phyloP scores from a whole-genome alignment of 2,113 vertebrate genomes.

The Tragulus kanchil region DNA sequence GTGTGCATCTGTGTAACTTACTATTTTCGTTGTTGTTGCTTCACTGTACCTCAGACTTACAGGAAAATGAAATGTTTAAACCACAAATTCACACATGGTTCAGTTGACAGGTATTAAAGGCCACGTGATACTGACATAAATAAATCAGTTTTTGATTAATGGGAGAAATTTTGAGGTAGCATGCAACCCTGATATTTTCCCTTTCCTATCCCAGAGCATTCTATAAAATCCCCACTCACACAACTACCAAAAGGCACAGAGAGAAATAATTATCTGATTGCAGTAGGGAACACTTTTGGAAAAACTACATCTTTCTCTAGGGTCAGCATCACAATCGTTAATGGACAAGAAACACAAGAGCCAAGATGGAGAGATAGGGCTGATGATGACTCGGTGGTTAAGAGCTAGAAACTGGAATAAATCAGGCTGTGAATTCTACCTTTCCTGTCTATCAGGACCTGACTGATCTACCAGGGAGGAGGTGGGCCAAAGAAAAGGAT shows the following conservation, averaged over 20 bases:
- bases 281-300: not conserved
- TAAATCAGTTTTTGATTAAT: slow-evolving; percentile 43
- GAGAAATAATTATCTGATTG: slow-evolving; percentile 16
- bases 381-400: not conserved
- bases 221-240: slow-evolving; percentile 38
- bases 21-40: not conserved
- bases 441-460: not conserved
- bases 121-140: slow-evolving; percentile 20
- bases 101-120: slow-evolving; percentile 33
- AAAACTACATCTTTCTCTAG: not conserved
- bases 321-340: not conserved
- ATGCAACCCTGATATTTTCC: not conserved
- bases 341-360: not conserved
- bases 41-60: not conserved
- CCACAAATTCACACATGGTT: not conserved
- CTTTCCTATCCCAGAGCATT: not conserved
- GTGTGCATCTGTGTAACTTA: not conserved
- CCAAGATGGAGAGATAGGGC: not conserved
- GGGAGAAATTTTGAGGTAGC: not conserved
- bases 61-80: slow-evolving; percentile 64
- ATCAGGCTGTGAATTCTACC: not conserved
- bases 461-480: not conserved
- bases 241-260: slow-evolving; percentile 1
- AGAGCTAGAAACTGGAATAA: not conserved
- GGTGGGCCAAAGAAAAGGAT: not conserved